A percentile compares a stretch with the other conserved stretches of the same genome.
Conservation (phyloP, 2,113 vertebrate species). For the Macheiramphus alcinus region DNA sequence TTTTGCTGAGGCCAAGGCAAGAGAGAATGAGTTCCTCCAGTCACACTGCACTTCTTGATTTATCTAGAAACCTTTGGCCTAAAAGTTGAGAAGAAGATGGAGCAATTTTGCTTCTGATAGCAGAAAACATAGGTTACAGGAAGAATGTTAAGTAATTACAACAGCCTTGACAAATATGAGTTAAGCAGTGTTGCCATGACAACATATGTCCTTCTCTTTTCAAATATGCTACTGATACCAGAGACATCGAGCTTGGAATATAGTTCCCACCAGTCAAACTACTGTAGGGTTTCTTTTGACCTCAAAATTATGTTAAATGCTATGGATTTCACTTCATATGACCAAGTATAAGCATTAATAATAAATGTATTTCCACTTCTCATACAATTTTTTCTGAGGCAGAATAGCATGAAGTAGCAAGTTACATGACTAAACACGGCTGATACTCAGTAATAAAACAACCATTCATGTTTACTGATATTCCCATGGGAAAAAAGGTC, state of each 20-base stretch:
- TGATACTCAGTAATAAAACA: neutral
- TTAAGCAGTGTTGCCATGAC: slow-evolving; percentile 49
- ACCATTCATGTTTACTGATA: neutral
- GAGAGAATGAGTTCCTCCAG: neutral
- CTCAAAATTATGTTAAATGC: neutral
- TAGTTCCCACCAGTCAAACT: neutral
- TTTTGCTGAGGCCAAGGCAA: neutral
- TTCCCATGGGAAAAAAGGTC: neutral
- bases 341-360: neutral
- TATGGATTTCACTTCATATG: neutral
- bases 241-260: neutral
- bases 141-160: slow-evolving; percentile 41
- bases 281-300: neutral
- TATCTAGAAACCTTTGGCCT: slow-evolving; percentile 20
- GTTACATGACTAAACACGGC: neutral
- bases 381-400: neutral
- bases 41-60: neutral
- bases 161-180: slow-evolving; percentile 13
- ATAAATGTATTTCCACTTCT: neutral
- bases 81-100: neutral
- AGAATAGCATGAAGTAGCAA: neutral
- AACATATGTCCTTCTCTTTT: neutral
- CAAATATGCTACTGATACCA: neutral
- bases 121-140: no score
- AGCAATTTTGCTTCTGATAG: slow-evolving; percentile 13